Evolutionary conservation across 2,113 vertebrate species (phyloP).

Genomic region (Laticauda laticaudata): DNA sequence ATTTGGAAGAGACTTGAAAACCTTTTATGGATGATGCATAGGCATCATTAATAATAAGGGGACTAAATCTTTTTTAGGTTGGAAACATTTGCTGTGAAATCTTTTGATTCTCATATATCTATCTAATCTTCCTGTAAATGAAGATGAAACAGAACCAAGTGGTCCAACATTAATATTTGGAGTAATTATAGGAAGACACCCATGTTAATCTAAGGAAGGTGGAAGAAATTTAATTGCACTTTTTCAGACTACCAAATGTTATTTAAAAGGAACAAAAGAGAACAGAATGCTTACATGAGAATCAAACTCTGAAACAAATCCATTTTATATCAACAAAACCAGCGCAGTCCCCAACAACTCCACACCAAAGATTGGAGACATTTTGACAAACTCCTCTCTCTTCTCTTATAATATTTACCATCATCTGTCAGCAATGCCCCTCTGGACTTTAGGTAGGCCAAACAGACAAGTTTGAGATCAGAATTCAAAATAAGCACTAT

Average conservation of each 20-base stretch:
- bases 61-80: slow-evolving; percentile 32
- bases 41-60: slow-evolving; percentile 37
- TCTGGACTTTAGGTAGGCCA: background rate
- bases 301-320: background rate
- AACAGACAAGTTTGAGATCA: background rate
- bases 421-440: background rate
- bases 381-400: background rate
- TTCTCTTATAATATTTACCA: background rate
- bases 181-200: background rate
- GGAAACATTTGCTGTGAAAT: slow-evolving; percentile 50
- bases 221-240: background rate
- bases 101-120: slow-evolving; percentile 26
- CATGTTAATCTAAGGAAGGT: background rate
- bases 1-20: slow-evolving; percentile 35
- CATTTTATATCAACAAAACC: background rate
- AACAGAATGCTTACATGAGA: background rate
- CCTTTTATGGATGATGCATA: slow-evolving; percentile 10
- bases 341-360: background rate
- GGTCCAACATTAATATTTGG: slow-evolving; percentile 17
- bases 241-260: background rate
- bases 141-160: background rate
- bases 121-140: background rate
- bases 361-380: background rate
- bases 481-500: background rate
- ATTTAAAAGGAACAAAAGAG: background rate